Percentiles rank a stretch among this genome's conserved stretches.
These are phyloP conservation scores for Nilaparvata lugens DNA, from an alignment of 1,140 invertebrate species.

Conservation along the genomic window DNA sequence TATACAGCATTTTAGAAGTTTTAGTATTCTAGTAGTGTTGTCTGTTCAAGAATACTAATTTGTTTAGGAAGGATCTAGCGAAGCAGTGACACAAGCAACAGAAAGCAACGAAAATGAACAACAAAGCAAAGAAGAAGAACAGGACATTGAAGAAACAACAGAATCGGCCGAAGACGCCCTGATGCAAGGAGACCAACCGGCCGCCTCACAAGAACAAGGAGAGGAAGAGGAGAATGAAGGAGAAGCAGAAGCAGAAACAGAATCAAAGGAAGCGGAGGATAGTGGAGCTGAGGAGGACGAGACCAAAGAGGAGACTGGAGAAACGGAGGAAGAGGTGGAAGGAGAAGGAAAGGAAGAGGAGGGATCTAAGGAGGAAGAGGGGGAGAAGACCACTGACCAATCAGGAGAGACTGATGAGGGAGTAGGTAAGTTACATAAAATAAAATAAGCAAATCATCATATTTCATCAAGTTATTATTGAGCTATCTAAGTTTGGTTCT, in stretches of 20 bases:
- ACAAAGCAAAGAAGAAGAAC: conserved; percentile 17
- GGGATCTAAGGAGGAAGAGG: conserved; percentile 10
- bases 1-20: background rate
- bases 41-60: conserved; percentile 1
- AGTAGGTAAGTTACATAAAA: background rate
- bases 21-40: background rate
- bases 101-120: conserved; percentile 14
- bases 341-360: background rate
- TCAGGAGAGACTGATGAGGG: background rate
- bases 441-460: too few relatives aligned
- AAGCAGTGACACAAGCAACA: conserved; percentile 15
- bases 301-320: background rate
- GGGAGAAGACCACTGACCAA: conserved; percentile 25
- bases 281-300: background rate
- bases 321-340: background rate
- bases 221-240: conserved; percentile 12
- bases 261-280: conserved; percentile 17
- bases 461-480: too few relatives aligned
- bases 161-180: conserved; percentile 31
- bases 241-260: conserved; percentile 4
- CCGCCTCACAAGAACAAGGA: conserved; percentile 20
- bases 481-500: too few relatives aligned
- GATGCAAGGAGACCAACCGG: conserved; percentile 21
- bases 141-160: conserved; percentile 30
- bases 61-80: conserved; percentile 19